A percentile compares a stretch with the other conserved stretches of the same genome.
phyloP scores from a whole-genome alignment of 35 echinoderm and acorn worm species.

The Acanthaster planci region DNA sequence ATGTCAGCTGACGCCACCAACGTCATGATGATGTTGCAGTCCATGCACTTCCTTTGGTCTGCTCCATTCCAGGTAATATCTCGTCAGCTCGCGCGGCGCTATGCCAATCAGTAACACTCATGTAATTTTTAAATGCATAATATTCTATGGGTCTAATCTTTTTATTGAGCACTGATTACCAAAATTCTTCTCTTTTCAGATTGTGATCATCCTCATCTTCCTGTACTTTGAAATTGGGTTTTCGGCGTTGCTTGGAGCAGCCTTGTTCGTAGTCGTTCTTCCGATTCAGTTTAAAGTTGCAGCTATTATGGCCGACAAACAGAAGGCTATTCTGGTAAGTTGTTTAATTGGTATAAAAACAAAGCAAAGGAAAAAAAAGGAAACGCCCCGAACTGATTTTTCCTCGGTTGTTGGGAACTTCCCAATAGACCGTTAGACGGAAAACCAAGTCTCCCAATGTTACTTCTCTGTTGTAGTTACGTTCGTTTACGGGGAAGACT shows the following conservation, averaged over 20 bases:
- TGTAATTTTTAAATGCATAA: no score
- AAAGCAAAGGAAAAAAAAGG: background rate
- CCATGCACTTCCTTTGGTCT: conserved; percentile 70
- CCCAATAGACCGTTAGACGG: background rate
- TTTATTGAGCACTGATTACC: no score
- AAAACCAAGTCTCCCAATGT: no score
- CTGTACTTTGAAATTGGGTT: conserved; percentile 43
- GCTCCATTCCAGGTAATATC: conserved; percentile 71
- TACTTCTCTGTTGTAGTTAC: no score
- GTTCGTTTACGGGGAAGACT: no score
- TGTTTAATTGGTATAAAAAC: background rate
- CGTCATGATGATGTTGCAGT: conserved; percentile 60
- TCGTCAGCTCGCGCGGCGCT: no score
- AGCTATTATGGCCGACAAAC: background rate
- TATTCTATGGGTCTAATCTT: no score
- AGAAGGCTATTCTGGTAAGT: conserved; percentile 53
- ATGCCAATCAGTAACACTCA: no score
- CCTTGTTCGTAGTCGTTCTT: conserved; percentile 40
- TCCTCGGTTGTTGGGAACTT: background rate
- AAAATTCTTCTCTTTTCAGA: conserved; percentile 12
- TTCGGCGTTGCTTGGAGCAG: conserved; percentile 36
- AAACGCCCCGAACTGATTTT: background rate
- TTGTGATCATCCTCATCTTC: conserved; percentile 24
- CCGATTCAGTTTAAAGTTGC: conserved; percentile 42
- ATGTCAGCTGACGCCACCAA: conserved; percentile 86